Conservation (phyloP, 2,113 vertebrate species). For the Myrmecobius fasciatus region DNA sequence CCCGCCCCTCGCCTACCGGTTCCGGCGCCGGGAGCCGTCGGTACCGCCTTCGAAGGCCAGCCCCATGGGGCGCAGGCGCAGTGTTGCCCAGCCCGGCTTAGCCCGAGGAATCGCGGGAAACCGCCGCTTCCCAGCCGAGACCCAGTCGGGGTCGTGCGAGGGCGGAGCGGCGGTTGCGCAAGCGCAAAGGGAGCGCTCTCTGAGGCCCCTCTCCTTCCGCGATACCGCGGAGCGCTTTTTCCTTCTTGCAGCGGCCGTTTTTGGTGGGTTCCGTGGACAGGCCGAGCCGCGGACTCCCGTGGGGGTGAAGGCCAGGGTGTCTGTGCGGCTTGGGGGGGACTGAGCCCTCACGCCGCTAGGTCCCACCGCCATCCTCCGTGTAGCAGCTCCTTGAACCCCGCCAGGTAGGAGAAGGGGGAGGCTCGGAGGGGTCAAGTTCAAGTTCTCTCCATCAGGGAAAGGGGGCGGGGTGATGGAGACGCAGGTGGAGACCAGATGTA, state of each 20-base stretch:
- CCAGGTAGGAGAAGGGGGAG: background rate
- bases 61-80: background rate
- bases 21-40: fast-evolving
- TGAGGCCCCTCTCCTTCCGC: background rate
- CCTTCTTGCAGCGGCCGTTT: fast-evolving
- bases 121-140: constrained; percentile 41
- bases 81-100: background rate
- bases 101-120: too few relatives aligned
- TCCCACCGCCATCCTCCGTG: too few relatives aligned
- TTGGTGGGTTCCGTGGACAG: background rate
- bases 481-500: background rate
- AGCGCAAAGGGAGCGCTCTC: constrained; percentile 43
- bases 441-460: fast-evolving
- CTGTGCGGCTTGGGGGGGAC: background rate
- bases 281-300: background rate
- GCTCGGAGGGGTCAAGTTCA: background rate
- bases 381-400: background rate
- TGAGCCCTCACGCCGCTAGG: background rate
- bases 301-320: too few relatives aligned
- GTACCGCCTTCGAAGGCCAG: too few relatives aligned
- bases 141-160: constrained; percentile 42
- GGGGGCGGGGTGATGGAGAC: background rate
- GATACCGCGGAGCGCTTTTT: fast-evolving
- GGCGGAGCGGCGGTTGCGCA: constrained; percentile 67
- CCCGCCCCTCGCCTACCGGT: fast-evolving